Evolutionary conservation across 2,888 invertebrate species (phyloP), one percentile per base, ranked within the genome.

Genomic region (Salpingus planirostris): DNA sequence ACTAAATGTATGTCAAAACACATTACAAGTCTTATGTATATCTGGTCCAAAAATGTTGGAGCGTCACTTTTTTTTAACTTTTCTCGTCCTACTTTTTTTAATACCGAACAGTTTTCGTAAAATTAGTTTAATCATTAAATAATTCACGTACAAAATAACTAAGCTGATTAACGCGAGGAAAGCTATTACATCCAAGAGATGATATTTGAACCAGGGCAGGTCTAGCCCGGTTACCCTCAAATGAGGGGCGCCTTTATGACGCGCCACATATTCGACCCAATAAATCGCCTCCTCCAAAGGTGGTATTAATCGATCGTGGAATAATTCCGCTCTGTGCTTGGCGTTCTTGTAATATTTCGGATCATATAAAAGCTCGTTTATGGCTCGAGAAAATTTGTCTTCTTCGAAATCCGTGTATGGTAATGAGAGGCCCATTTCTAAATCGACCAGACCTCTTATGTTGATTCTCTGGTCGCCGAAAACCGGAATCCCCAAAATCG

Each of bases 201-300:
- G 21, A 18, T 37, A 37, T 29, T 33, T 13, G 12, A 29, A 37
- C 37, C 37, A 37, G 2, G 37, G 30, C 13, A 37, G 13, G 10
- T 37, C 23, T n/a, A 37, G 4, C 2, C 10, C 37, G 3, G 29
- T 29, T 2, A 37, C 37, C 15, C 22, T 25, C 3, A 37, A 36
- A 35, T 47, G 47, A 4, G 33, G 31, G 11, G 47, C 44, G 7
- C 47, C 47, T 14, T 35, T 24, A 32, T 47, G 41, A 11, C 42
- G 18, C 5, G 44, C 23, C 0, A 46, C 43, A 22, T 46, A 40
- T 15, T 47, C 43, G 2, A 45, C 23, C 47, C 47, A 47, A 33
- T 37, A 47, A 3, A 43, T 13, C 2, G 45, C 45, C 2, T 29
- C 36, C 24, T 48, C 44, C 11, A 47, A 23, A 5, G 47, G 46